These are phyloP conservation scores for Rhizomys pruinosus DNA, from an alignment of 2,113 vertebrate species.

Conservation along the genomic window DNA sequence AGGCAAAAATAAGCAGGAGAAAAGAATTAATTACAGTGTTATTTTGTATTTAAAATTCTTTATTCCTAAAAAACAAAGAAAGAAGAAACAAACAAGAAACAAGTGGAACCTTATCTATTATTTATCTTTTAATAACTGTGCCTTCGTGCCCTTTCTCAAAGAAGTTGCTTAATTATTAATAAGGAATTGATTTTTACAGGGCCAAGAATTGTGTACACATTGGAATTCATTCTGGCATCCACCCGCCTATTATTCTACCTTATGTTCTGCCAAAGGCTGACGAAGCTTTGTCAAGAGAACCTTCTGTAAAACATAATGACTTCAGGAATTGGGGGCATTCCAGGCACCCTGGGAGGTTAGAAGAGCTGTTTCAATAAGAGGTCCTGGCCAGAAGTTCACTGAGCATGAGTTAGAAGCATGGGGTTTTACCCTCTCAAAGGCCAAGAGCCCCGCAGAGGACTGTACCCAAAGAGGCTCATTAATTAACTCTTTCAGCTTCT, in stretches of 20 bases:
- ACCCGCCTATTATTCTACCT: slow-evolving; percentile 64
- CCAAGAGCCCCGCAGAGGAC: background rate
- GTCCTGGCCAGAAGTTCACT: slow-evolving; percentile 2
- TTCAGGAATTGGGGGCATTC: slow-evolving; percentile 54
- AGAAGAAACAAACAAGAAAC: slow-evolving; percentile 30
- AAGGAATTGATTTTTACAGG: slow-evolving; percentile 73
- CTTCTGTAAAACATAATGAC: slow-evolving; percentile 51
- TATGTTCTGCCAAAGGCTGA: slow-evolving; percentile 67
- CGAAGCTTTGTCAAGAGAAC: slow-evolving; percentile 60
- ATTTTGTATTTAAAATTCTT: slow-evolving; percentile 53
- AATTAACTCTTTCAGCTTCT: slow-evolving; percentile 47
- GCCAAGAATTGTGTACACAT: slow-evolving; percentile 59
- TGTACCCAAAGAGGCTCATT: background rate
- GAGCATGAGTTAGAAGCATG: background rate
- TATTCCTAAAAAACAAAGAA: slow-evolving; percentile 10
- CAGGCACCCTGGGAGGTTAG: slow-evolving; percentile 62
- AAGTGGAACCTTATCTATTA: slow-evolving; percentile 73
- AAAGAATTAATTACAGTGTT: slow-evolving; percentile 47
- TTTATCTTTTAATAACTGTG: slow-evolving; percentile 74
- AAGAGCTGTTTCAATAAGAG: slow-evolving; percentile 51
- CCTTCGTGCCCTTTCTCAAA: slow-evolving; percentile 64
- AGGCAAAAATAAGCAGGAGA: slow-evolving; percentile 18
- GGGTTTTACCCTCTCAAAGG: slow-evolving; percentile 31
- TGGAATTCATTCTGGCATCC: slow-evolving; percentile 66
- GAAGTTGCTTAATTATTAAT: slow-evolving; percentile 75